Percentiles rank a stretch among this genome's conserved stretches.
These are phyloP conservation scores for Calosoma granatense DNA, from an alignment of 1,140 invertebrate genomes.

Conservation along the genomic window DNA sequence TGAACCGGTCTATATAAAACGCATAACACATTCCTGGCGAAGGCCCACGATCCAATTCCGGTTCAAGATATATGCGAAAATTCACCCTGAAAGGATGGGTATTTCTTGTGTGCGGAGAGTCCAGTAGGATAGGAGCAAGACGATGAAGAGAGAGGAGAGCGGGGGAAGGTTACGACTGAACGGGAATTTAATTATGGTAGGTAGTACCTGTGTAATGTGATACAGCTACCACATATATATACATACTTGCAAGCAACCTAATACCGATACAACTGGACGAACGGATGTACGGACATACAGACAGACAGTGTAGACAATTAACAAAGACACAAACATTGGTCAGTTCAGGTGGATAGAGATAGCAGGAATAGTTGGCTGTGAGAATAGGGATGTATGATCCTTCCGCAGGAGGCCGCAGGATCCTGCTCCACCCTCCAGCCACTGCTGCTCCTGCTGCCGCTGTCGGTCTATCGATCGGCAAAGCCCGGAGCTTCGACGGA, in stretches of 20 bases:
- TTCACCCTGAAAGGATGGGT: too few species aligned
- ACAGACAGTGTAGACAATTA: neutral
- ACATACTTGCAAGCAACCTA: too few species aligned
- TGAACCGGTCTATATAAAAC: neutral
- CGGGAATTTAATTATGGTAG: neutral
- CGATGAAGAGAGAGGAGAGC: too few species aligned
- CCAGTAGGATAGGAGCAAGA: too few species aligned
- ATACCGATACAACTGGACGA: too few species aligned
- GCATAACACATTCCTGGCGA: neutral
- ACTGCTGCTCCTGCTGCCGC: neutral
- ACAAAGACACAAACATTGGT: conserved; percentile 1
- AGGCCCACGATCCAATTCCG: neutral
- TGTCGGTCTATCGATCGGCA: neutral
- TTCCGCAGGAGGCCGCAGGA: neutral
- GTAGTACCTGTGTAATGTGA: conserved; percentile 4
- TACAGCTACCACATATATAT: too few species aligned
- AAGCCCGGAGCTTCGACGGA: neutral
- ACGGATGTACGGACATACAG: too few species aligned
- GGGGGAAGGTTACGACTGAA: too few species aligned
- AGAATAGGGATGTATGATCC: too few species aligned
- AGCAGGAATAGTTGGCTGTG: neutral
- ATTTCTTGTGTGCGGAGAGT: neutral
- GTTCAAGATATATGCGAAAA: neutral
- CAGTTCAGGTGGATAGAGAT: neutral
- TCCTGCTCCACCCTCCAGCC: neutral